Evolutionary conservation across 2,797 vertebrate genomes (phyloP).

Genomic region (Siniperca obscura): DNA sequence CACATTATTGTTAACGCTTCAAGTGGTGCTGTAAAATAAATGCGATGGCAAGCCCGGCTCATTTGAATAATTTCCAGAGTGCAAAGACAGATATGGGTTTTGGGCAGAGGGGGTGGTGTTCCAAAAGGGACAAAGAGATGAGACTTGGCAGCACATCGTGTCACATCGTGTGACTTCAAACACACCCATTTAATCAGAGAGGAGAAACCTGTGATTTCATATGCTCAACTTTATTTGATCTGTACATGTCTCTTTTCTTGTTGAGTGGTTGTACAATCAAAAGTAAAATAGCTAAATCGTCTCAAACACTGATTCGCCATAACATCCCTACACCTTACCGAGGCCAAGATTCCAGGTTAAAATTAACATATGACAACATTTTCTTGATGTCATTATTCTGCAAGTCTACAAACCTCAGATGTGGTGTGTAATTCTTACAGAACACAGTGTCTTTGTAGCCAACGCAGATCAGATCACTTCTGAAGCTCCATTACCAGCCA

Average conservation of each 20-base stretch:
- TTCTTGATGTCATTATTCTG: constrained; percentile 29
- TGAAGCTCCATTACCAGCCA: constrained; percentile 73
- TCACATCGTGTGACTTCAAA: constrained; percentile 71
- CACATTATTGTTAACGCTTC: constrained; percentile 71
- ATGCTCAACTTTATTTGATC: constrained; percentile 53
- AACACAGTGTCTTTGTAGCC: constrained; percentile 54
- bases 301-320: constrained; percentile 8
- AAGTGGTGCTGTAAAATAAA: constrained; percentile 80
- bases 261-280: constrained; percentile 35
- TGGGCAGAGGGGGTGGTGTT: constrained; percentile 45
- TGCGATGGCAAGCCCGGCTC: constrained; percentile 52
- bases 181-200: constrained; percentile 61
- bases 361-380: constrained; percentile 40
- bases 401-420: constrained; percentile 30
- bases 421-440: constrained; percentile 32
- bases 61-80: constrained; percentile 82
- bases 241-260: constrained; percentile 35
- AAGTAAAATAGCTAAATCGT: constrained; percentile 6
- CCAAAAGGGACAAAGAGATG: constrained; percentile 56
- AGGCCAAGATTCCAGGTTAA: constrained; percentile 34
- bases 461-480: constrained; percentile 63
- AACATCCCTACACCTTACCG: background rate
- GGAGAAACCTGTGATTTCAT: constrained; percentile 48
- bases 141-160: constrained; percentile 56
- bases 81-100: constrained; percentile 61